Evolutionary conservation across 2,888 invertebrate genomes (phyloP), one percentile per base, ranked within the genome.

Genomic region (Apamea crenata): DNA sequence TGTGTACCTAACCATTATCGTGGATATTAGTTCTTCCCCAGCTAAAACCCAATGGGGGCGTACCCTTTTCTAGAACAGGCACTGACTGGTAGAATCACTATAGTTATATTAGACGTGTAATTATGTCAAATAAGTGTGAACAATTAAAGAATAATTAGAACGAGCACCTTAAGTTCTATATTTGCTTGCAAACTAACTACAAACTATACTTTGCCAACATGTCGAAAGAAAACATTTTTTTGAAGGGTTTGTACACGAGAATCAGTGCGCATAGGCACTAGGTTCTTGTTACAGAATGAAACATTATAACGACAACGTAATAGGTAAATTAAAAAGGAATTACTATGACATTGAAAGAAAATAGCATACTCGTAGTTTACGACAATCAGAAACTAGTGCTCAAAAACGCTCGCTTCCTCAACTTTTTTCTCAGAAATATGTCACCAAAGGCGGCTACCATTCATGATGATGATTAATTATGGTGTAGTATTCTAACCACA

Each of bases 401-500:
- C 10, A 25, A 70, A 53, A 70, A 53, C 16, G 18, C 0, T 36
- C 36, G n/a, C 6, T 36, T 70, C 3, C n/a, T 1, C 18, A 56
- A 16, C 2, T 16, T 53, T n/a, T 70, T 53, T 25, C 18, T n/a
- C n/a, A 50, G 2, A 53, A 25, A 18, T 53, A n/a, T 59, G 44
- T 25, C 56, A 32, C 21, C 32, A 59, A 56, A 56, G 18, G 56
- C 56, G 18, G 6, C n/a, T 18, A 50, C 50, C 56, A 69, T 78
- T 79, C 53, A 67, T 47, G 21, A 56, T 47, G 21, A 56, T 21
- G 1, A 1, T 56, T 40, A 29, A 80, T 72, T 53, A 36, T 18
- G 12, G 12, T 36, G 40, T 85, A 56, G 16, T 81, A 74, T n/a
- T 56, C 29, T 7, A 47, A 63, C 53, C 36, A 21, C 25, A 72